Evolutionary conservation across 2,113 vertebrate species (phyloP).

Genomic region (Nipponia nippon): DNA sequence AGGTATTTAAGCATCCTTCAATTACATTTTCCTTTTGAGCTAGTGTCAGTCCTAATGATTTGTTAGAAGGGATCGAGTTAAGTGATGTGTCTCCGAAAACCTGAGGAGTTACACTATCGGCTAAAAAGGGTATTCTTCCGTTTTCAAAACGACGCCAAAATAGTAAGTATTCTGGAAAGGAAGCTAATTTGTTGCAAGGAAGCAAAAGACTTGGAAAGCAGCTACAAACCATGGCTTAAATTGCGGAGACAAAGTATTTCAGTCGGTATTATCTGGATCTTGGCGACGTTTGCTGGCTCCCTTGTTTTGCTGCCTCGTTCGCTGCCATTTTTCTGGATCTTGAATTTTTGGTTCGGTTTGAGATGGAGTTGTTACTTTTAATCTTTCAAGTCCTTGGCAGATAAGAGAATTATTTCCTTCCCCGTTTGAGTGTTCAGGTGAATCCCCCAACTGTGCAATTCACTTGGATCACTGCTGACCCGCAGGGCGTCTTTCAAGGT

Average conservation of each 20-base stretch:
- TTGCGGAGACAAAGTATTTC: background rate
- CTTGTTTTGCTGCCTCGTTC: background rate
- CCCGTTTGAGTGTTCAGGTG: background rate
- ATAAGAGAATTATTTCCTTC: background rate
- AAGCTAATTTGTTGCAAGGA: background rate
- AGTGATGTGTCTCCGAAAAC: background rate
- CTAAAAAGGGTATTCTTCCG: rapidly evolving
- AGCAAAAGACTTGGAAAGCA: background rate
- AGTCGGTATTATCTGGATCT: background rate
- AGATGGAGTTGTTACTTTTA: background rate
- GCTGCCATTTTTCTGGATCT: background rate
- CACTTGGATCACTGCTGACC: background rate
- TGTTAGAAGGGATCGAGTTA: background rate
- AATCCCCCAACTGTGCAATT: background rate
- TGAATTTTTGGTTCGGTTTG: background rate
- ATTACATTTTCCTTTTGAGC: rapidly evolving
- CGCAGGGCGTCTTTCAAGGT: background rate
- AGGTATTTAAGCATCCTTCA: background rate
- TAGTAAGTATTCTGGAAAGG: background rate
- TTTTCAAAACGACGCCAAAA: background rate
- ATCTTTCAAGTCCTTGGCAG: background rate
- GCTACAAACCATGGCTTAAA: background rate
- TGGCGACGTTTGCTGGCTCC: background rate
- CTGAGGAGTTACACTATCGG: background rate
- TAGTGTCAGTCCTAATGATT: rapidly evolving